Conservation (phyloP, 2,113 vertebrate genomes). For the Stegastes partitus region DNA sequence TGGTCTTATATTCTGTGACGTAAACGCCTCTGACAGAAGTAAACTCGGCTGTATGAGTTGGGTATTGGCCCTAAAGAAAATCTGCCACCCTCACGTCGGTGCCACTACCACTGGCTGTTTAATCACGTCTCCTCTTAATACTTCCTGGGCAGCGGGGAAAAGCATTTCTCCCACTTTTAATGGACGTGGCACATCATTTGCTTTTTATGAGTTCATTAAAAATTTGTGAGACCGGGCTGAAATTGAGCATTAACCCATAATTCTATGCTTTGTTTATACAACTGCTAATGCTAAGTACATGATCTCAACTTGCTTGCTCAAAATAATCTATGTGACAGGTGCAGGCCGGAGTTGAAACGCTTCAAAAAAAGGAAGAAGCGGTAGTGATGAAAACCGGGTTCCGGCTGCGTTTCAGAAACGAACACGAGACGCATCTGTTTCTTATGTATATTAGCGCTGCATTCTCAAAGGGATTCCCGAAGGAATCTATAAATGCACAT, state of each 20-base stretch:
- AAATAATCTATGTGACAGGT: conserved; percentile 71
- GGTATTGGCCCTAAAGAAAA: conserved; percentile 37
- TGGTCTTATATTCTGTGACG: conserved; percentile 28
- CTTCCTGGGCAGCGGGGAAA: background rate
- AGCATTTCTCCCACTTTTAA: conserved; percentile 33
- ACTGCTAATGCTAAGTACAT: conserved; percentile 46
- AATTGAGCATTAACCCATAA: conserved; percentile 60
- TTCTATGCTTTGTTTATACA: conserved; percentile 51
- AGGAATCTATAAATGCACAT: conserved; percentile 63
- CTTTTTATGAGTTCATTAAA: conserved; percentile 60
- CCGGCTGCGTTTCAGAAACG: conserved; percentile 19
- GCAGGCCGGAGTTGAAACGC: conserved; percentile 38
- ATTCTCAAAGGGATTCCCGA: conserved; percentile 58
- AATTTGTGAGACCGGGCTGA: conserved; percentile 39
- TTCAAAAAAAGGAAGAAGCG: conserved; percentile 36
- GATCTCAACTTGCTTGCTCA: conserved; percentile 44
- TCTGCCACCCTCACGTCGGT: conserved; percentile 1
- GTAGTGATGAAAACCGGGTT: conserved; percentile 25
- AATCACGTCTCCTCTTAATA: conserved; percentile 27
- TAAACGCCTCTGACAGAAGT: conserved; percentile 27
- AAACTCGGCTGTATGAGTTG: conserved; percentile 28
- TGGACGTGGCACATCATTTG: conserved; percentile 37
- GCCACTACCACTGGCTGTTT: conserved; percentile 29
- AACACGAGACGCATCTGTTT: conserved; percentile 48
- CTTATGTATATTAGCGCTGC: conserved; percentile 48